Percentiles rank a stretch among this genome's conserved stretches.
phyloP scores from a whole-genome alignment of 2,797 vertebrate species.

The Peromyscus attwateri region DNA sequence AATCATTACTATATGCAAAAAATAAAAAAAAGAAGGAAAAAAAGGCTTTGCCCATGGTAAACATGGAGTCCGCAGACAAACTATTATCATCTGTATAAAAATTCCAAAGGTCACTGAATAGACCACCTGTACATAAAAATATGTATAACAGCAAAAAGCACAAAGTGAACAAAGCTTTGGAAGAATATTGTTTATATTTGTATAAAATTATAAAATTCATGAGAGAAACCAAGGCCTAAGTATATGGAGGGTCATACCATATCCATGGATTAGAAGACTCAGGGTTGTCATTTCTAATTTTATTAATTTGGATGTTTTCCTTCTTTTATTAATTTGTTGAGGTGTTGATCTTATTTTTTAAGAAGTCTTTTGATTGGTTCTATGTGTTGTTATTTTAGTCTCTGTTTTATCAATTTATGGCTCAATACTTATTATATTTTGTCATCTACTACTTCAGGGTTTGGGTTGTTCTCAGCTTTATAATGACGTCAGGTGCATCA shows the following conservation, averaged over 20 bases:
- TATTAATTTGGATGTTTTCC: neutral
- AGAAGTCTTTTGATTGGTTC: neutral
- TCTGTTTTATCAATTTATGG: neutral
- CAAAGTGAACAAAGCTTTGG: neutral
- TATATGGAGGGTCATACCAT: neutral
- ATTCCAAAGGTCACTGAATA: neutral
- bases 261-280: neutral
- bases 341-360: neutral
- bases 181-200: neutral
- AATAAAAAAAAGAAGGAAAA: neutral
- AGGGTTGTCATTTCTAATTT: neutral
- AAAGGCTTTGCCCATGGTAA: neutral
- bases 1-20: neutral
- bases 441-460: neutral
- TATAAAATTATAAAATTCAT: neutral
- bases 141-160: neutral
- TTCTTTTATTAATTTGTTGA: neutral
- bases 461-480: neutral
- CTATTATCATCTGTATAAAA: neutral
- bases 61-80: neutral
- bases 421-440: neutral
- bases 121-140: neutral
- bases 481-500: neutral
- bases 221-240: neutral
- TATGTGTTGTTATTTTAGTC: neutral